Conservation (phyloP, 23 tunicate genomes). For the Halocynthia roretzi region DNA sequence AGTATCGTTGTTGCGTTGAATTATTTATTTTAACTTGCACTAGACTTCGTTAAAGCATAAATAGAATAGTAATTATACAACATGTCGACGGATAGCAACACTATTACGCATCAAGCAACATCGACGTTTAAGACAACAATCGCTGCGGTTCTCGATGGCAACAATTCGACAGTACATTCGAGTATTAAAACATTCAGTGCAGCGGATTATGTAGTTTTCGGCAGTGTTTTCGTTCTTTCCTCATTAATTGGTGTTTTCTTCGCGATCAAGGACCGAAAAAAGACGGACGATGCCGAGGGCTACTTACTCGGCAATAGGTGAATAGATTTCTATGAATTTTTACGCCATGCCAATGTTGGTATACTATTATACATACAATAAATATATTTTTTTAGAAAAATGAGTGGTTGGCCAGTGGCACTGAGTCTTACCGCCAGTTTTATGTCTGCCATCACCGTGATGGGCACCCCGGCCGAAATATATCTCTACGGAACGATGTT, state of each 20-base stretch:
- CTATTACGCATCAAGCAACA: too few relatives aligned
- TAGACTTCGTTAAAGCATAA: too few relatives aligned
- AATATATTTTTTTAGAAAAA: not conserved
- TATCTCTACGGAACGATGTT: slow-evolving; percentile 78
- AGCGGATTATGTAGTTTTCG: slow-evolving; percentile 12
- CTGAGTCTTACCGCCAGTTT: slow-evolving; percentile 74
- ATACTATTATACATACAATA: not conserved
- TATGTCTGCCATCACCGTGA: slow-evolving; percentile 58
- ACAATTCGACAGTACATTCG: too few relatives aligned
- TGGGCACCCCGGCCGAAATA: slow-evolving; percentile 74
- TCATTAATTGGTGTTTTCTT: slow-evolving; percentile 12
- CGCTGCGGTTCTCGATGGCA: too few relatives aligned
- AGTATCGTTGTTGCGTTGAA: too few relatives aligned
- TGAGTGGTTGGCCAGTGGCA: slow-evolving; percentile 76
- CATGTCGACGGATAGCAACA: too few relatives aligned
- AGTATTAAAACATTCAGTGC: slow-evolving; percentile 1
- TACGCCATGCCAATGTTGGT: too few relatives aligned
- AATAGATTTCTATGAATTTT: not conserved
- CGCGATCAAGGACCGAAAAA: slow-evolving; percentile 12
- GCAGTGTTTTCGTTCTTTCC: slow-evolving; percentile 9
- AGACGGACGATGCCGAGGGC: slow-evolving; percentile 6
- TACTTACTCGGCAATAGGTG: slow-evolving; percentile 16
- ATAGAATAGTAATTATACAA: too few relatives aligned
- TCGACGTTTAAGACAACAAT: too few relatives aligned
- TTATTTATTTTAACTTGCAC: too few relatives aligned